A percentile compares a stretch with the other conserved stretches of the same genome.
These are phyloP conservation scores for Macrophya annulata DNA, from an alignment of 2,888 invertebrate species.

Conservation along the genomic window DNA sequence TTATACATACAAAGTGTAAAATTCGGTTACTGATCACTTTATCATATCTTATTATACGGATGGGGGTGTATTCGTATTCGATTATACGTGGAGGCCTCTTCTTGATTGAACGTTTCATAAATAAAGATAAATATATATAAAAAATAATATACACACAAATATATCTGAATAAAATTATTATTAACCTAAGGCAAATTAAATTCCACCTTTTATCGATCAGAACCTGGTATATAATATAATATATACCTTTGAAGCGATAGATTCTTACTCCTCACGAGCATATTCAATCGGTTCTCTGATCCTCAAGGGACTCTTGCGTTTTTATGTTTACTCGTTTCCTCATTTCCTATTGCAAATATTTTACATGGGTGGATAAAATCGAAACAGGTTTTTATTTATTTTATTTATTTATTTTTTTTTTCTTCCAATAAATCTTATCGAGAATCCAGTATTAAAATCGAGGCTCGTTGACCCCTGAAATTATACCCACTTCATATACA, in stretches of 20 bases:
- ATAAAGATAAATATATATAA: not conserved
- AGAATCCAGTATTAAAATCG: too few relatives aligned
- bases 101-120: not conserved
- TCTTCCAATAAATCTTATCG: not conserved
- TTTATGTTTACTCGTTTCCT: slow-evolving; percentile 10
- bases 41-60: too few relatives aligned
- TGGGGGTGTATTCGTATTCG: too few relatives aligned
- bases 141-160: too few relatives aligned
- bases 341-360: not conserved
- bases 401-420: too few relatives aligned
- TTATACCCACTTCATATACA: too few relatives aligned
- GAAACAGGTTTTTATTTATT: too few relatives aligned
- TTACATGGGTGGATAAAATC: not conserved
- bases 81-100: too few relatives aligned
- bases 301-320: too few relatives aligned
- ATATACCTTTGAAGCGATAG: not conserved
- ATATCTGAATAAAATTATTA: not conserved
- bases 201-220: slow-evolving; percentile 1
- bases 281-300: not conserved
- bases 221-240: too few relatives aligned
- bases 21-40: not conserved
- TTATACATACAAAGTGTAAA: not conserved
- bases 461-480: too few relatives aligned
- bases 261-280: not conserved
- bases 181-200: not conserved